Evolutionary conservation across 2,888 invertebrate genomes (phyloP).

Genomic region (Philhelius pedissequus): DNA sequence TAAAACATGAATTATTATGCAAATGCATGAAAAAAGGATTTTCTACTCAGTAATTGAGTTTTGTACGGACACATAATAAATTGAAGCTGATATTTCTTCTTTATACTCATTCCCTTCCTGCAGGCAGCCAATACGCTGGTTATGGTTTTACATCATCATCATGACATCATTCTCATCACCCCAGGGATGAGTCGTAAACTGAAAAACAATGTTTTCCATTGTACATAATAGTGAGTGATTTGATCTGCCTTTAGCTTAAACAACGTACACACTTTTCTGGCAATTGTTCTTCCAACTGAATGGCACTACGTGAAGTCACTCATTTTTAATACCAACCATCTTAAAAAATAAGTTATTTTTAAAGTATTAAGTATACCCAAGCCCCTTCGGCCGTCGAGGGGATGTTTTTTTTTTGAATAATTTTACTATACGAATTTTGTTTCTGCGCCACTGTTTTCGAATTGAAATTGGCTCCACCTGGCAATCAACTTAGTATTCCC

Average conservation of each 20-base stretch:
- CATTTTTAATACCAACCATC: conserved; percentile 26
- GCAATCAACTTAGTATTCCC: too few relatives aligned
- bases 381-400: too few relatives aligned
- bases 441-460: too few relatives aligned
- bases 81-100: conserved; percentile 41
- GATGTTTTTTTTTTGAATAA: too few relatives aligned
- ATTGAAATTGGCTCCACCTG: too few relatives aligned
- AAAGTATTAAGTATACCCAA: too few relatives aligned
- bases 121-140: neutral
- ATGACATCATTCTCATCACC: neutral
- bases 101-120: neutral
- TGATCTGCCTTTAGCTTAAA: neutral
- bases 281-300: conserved; percentile 47
- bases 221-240: neutral
- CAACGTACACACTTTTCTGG: neutral
- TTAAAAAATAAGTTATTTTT: neutral
- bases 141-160: neutral
- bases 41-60: conserved; percentile 63
- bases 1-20: conserved; percentile 64
- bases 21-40: conserved; percentile 67
- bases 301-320: conserved; percentile 1
- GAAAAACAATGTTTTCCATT: conserved; percentile 39
- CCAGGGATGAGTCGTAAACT: conserved; percentile 22
- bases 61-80: conserved; percentile 45
- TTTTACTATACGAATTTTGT: too few relatives aligned